Percentiles rank a stretch among this genome's conserved stretches.
Evolutionary conservation across 2,113 vertebrate species (phyloP).

Genomic region (Carlito syrichta): DNA sequence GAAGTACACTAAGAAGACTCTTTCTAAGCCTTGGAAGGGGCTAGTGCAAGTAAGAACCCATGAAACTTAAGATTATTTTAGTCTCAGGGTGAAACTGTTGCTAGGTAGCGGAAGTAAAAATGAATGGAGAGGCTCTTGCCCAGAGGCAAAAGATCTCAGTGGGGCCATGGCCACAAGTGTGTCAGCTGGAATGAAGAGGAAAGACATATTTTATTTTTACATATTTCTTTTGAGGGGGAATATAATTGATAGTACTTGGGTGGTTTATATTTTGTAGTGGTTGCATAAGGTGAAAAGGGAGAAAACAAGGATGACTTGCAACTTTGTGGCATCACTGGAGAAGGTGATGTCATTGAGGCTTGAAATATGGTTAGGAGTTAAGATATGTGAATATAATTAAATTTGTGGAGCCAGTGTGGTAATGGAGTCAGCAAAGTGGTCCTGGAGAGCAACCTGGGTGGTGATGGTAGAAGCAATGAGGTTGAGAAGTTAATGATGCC

Average conservation of each 20-base stretch:
- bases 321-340: background rate
- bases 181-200: background rate
- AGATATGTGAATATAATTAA: background rate
- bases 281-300: background rate
- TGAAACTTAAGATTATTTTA: background rate
- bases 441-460: background rate
- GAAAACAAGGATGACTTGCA: background rate
- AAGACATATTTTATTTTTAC: background rate
- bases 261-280: background rate
- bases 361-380: background rate
- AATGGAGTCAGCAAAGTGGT: background rate
- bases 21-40: background rate
- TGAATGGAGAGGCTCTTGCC: background rate
- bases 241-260: background rate
- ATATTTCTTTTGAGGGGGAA: background rate
- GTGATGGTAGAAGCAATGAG: background rate
- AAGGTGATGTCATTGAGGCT: background rate
- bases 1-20: background rate
- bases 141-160: background rate
- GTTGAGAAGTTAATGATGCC: background rate
- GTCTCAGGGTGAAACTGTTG: background rate
- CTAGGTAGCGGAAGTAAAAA: background rate
- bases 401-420: background rate
- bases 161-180: background rate
- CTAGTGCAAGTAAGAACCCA: background rate